Conservation (phyloP, 2,797 vertebrate species). For the Lepilemur septentrionalis region DNA sequence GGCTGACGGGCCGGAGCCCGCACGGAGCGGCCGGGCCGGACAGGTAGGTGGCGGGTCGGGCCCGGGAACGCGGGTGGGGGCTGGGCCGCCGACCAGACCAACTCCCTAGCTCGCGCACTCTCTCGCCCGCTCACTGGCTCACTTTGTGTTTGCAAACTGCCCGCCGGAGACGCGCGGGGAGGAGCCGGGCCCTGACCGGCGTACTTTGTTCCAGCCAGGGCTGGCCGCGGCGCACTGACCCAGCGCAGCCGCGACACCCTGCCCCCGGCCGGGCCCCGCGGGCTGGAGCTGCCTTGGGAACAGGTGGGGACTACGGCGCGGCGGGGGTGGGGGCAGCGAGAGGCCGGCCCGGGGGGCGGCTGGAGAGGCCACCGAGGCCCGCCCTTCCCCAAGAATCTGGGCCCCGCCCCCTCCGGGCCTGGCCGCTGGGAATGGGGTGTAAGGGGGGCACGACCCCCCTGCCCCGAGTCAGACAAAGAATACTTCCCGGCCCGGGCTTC, state of each 20-base stretch:
- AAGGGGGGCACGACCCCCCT: slow-evolving; percentile 52
- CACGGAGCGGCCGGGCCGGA: slow-evolving; percentile 62
- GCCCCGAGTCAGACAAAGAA: slow-evolving; percentile 73
- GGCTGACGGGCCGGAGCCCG: slow-evolving; percentile 74
- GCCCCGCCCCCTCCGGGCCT: slow-evolving; percentile 67
- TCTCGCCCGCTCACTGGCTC: slow-evolving; percentile 57
- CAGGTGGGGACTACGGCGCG: slow-evolving; percentile 73
- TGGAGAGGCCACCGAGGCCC: slow-evolving; percentile 45
- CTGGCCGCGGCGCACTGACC: slow-evolving; percentile 45
- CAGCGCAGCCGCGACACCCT: neutral
- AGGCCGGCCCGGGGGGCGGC: neutral
- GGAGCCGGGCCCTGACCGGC: slow-evolving; percentile 68
- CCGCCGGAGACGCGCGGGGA: slow-evolving; percentile 72
- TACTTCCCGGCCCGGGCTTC: slow-evolving; percentile 63
- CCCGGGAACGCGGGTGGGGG: slow-evolving; percentile 65
- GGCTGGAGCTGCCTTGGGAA: slow-evolving; percentile 56
- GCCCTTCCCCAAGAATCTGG: slow-evolving; percentile 56
- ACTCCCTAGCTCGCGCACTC: slow-evolving; percentile 72
- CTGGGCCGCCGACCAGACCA: slow-evolving; percentile 61
- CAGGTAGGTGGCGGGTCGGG: slow-evolving; percentile 70
- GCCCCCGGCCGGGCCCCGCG: slow-evolving; percentile 19
- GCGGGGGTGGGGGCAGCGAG: slow-evolving; percentile 3
- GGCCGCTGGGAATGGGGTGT: slow-evolving; percentile 65
- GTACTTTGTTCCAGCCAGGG: slow-evolving; percentile 73
- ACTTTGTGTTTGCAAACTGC: slow-evolving; percentile 82